phyloP scores from a whole-genome alignment of 2,797 vertebrate genomes.

The Moxostoma hubbsi region DNA sequence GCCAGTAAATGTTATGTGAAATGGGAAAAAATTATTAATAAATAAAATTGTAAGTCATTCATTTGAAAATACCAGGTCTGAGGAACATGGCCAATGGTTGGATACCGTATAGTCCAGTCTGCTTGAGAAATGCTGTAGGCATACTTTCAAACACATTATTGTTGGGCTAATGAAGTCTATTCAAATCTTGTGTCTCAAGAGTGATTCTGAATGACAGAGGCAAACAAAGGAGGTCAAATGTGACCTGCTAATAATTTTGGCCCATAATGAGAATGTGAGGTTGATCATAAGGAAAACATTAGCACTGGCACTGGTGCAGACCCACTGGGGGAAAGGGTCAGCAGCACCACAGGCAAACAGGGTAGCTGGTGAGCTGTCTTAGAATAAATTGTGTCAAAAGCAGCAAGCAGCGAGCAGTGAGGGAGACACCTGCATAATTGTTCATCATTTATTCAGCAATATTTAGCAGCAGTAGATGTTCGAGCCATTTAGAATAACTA shows the following conservation, averaged over 20 bases:
- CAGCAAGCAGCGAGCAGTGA: neutral
- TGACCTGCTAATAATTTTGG: conserved; percentile 42
- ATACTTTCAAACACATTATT: conserved; percentile 32
- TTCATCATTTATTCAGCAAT: neutral
- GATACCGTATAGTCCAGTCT: conserved; percentile 10
- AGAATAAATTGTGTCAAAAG: conserved; percentile 4
- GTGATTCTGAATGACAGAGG: conserved; percentile 33
- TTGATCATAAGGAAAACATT: conserved; percentile 33
- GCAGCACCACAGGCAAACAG: conserved; percentile 7
- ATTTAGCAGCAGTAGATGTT: too few species aligned
- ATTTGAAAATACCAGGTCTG: neutral
- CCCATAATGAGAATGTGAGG: conserved; percentile 41
- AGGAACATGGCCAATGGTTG: neutral
- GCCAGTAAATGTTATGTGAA: neutral
- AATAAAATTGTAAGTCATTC: conserved; percentile 12
- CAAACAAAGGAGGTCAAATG: conserved; percentile 52
- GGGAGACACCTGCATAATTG: neutral
- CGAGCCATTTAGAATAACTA: neutral
- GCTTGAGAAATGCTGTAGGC: conserved; percentile 22
- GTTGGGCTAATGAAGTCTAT: conserved; percentile 52
- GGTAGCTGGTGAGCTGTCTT: neutral
- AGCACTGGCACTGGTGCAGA: neutral
- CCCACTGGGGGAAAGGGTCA: neutral
- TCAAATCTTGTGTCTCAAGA: conserved; percentile 43
- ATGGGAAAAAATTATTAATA: neutral